Evolutionary conservation across 2,888 invertebrate genomes (phyloP), one percentile per base, ranked within the genome.

Genomic region (Nudaria mundana): DNA sequence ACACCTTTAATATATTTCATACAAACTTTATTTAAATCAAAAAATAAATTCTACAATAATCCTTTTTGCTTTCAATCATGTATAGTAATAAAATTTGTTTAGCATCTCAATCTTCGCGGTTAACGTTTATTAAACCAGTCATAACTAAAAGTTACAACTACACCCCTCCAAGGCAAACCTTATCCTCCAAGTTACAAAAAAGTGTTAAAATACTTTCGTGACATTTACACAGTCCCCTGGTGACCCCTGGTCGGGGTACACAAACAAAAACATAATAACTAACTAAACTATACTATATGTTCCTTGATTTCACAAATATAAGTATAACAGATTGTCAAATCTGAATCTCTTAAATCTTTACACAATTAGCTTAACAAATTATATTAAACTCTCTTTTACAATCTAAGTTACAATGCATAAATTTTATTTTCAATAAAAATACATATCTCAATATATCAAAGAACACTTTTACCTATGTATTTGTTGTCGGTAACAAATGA

Each of bases 21-120:
- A 88, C 85, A 88, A 88, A 88, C 84, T 88, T 88, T 88, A 88
- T 85, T 88, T 83, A 86, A 87, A 84, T 88, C 86, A 81, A 88
- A 88, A 88, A 88, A 88, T 88, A 88, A 88, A 87, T 79, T 85
- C 84, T 87, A 87, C 87, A 87, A 78, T 83, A 83, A 76, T 76
- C 72, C 76, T 81, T 80, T n/a, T 79, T 71, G 74, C 72, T 77
- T 73, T 79, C 74, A 76, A 68, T 51, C 77, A 76, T 75, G 71
- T 85, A 83, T 84, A 83, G 71, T 78, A 70, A 76, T 76, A 78
- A 57, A 77, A 76, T 73, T 79, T 81, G 73, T 78, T 81, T 77
- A 80, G 75, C 76, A 71, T 80, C 72, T 69, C 67, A 62, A 63
- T 63, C 56, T 66, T 47, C 47, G 46, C 46, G 30, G 40, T 46